These are phyloP conservation scores for Antennarius striatus DNA, from an alignment of 2,113 vertebrate species.

Conservation along the genomic window DNA sequence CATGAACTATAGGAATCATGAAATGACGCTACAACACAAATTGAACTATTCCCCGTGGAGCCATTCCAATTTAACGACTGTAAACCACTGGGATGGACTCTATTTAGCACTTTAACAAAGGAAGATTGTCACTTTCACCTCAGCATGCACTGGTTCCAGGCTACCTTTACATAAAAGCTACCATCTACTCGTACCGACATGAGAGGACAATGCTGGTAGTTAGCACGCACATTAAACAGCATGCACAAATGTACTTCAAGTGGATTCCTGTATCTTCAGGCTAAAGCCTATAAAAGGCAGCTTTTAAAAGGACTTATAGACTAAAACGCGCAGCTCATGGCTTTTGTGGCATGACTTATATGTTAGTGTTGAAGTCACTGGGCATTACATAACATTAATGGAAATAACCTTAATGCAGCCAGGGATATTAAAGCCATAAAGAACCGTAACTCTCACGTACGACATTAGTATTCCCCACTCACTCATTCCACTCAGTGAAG, in stretches of 20 bases:
- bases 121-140: not conserved
- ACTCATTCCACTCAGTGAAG: not conserved
- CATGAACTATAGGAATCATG: too few species aligned
- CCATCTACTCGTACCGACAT: not conserved
- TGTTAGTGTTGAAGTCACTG: not conserved
- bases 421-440: conserved; percentile 4
- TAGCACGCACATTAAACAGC: conserved; percentile 1
- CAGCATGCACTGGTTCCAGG: too few species aligned
- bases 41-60: too few species aligned
- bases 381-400: conserved; percentile 11
- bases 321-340: conserved; percentile 10
- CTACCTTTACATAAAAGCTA: not conserved
- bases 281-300: not conserved
- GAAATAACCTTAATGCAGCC: not conserved
- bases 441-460: not conserved
- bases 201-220: not conserved
- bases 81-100: too few species aligned
- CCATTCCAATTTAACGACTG: too few species aligned
- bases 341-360: conserved; percentile 16
- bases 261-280: not conserved
- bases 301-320: conserved; percentile 20
- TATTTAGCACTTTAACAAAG: not conserved
- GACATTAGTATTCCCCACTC: not conserved
- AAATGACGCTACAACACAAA: too few species aligned
- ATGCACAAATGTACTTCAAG: conserved; percentile 2